These are phyloP conservation scores for Acrossocheilus wenchowensis DNA, from an alignment of 2,797 vertebrate genomes.

Conservation along the genomic window DNA sequence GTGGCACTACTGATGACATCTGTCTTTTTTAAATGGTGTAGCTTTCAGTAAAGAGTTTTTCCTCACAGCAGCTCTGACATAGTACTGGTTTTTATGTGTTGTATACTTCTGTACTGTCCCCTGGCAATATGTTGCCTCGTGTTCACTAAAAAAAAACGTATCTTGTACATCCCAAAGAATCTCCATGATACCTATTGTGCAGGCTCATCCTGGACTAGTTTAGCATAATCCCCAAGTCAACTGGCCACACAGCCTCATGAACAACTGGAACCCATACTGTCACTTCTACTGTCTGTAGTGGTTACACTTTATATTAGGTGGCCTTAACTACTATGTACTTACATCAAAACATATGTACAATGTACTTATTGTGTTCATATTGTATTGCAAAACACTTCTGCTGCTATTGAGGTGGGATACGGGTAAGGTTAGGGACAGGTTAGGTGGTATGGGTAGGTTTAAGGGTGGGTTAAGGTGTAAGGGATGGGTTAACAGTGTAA, in stretches of 20 bases:
- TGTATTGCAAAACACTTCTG: too few species aligned
- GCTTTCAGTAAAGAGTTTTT: constrained; percentile 10
- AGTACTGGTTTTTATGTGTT: background rate
- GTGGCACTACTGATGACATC: background rate
- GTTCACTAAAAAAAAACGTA: background rate
- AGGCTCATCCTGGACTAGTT: background rate
- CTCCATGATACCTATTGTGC: background rate
- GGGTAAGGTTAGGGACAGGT: too few species aligned
- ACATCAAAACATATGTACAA: too few species aligned
- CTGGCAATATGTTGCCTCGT: background rate
- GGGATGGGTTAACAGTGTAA: too few species aligned
- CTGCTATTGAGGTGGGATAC: too few species aligned
- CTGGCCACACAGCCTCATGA: background rate
- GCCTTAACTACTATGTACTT: too few species aligned
- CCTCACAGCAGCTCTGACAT: background rate
- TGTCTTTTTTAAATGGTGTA: background rate
- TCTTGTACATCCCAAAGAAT: background rate
- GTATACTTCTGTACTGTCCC: background rate
- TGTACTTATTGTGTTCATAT: too few species aligned
- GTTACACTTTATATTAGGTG: too few species aligned
- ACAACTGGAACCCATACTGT: background rate
- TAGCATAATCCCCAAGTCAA: background rate
- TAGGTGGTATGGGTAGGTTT: too few species aligned
- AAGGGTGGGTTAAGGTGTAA: too few species aligned
- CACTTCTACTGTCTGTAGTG: background rate